These are phyloP conservation scores for Linnaemya vulpina DNA, from an alignment of 2,888 invertebrate species.

Conservation along the genomic window DNA sequence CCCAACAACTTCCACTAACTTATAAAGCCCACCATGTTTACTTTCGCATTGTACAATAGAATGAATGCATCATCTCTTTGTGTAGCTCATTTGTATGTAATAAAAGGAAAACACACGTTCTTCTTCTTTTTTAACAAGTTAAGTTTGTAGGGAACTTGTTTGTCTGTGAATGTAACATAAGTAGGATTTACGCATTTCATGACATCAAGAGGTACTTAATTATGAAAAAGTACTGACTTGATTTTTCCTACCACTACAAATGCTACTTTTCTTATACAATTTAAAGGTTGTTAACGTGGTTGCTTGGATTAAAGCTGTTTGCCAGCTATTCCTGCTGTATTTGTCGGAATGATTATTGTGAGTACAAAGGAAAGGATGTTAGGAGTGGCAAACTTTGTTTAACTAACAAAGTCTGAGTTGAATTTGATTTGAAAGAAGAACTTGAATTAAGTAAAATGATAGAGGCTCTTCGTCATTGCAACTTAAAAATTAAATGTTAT, in stretches of 20 bases:
- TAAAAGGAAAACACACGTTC: not conserved
- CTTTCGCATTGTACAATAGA: not conserved
- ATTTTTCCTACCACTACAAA: slow-evolving; percentile 39
- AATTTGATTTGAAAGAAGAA: slow-evolving; percentile 33
- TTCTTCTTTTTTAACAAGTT: slow-evolving; percentile 4
- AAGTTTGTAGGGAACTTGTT: slow-evolving; percentile 34
- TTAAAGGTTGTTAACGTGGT: slow-evolving; percentile 41
- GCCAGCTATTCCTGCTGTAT: not conserved
- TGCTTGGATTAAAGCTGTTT: slow-evolving; percentile 22
- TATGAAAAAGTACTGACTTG: slow-evolving; percentile 59
- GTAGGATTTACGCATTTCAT: slow-evolving; percentile 68
- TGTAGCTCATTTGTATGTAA: slow-evolving; percentile 1
- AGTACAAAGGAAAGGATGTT: slow-evolving; percentile 26
- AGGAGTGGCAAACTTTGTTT: slow-evolving; percentile 46
- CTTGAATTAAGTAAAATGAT: slow-evolving; percentile 30
- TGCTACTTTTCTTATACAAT: slow-evolving; percentile 3
- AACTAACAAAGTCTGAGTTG: slow-evolving; percentile 26
- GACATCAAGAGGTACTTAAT: slow-evolving; percentile 70
- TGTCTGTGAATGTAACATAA: slow-evolving; percentile 44
- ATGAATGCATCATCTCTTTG: not conserved
- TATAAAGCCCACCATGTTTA: not conserved
- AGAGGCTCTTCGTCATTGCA: slow-evolving; percentile 1
- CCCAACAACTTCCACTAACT: not conserved
- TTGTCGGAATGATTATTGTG: not conserved
- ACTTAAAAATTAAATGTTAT: not conserved